A percentile compares a stretch with the other conserved stretches of the same genome.
Conservation (phyloP, 2,888 invertebrate species). For the Dexiosoma caninum region DNA sequence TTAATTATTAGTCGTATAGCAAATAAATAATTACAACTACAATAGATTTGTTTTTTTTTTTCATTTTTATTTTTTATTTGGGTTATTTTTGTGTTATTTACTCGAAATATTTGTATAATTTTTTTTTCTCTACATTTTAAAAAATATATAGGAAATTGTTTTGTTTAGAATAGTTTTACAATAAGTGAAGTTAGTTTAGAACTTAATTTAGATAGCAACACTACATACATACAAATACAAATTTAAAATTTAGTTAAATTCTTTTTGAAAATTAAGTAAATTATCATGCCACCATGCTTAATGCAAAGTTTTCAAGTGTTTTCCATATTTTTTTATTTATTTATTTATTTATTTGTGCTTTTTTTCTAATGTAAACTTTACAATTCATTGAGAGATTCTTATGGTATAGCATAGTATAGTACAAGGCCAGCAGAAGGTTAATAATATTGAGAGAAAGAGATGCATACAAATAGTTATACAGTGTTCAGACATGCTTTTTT, state of each 20-base stretch:
- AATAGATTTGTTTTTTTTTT: constrained; percentile 45
- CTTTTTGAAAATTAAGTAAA: background rate
- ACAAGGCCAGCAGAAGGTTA: background rate
- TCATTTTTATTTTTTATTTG: constrained; percentile 48
- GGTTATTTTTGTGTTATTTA: constrained; percentile 49
- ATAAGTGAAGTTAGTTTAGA: constrained; percentile 36
- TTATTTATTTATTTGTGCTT: background rate
- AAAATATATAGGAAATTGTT: background rate
- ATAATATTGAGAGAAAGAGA: no score
- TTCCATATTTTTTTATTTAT: background rate
- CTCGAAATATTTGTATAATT: constrained; percentile 31
- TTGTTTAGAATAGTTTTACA: constrained; percentile 25
- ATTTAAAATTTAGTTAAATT: constrained; percentile 16
- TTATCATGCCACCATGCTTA: constrained; percentile 56
- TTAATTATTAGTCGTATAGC: constrained; percentile 40
- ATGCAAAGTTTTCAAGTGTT: background rate
- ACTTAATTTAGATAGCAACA: constrained; percentile 27
- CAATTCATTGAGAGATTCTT: constrained; percentile 49
- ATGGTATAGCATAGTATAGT: background rate
- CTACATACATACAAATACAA: background rate
- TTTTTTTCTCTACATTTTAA: constrained; percentile 22
- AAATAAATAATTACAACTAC: constrained; percentile 50
- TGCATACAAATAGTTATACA: background rate
- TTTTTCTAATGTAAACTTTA: background rate
- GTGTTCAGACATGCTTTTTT: no score